These are phyloP conservation scores for Perca fluviatilis DNA, from an alignment of 2,113 vertebrate species.

Conservation along the genomic window DNA sequence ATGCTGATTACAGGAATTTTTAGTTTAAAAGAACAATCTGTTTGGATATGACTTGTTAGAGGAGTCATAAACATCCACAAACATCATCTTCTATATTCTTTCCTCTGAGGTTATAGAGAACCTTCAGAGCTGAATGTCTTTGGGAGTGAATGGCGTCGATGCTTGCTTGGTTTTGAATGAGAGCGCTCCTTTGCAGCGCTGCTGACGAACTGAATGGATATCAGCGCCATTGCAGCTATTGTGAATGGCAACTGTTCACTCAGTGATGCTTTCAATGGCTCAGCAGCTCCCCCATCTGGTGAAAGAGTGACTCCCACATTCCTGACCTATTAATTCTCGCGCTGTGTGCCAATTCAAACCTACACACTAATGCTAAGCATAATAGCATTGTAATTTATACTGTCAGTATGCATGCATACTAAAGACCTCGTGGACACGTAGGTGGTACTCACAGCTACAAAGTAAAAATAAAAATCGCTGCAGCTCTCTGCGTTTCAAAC, in stretches of 20 bases:
- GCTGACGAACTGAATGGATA: conserved; percentile 62
- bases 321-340: neutral
- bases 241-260: conserved; percentile 51
- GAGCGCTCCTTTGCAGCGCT: neutral
- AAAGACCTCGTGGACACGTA: neutral
- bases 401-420: neutral
- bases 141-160: neutral
- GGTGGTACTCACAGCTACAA: too few species aligned
- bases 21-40: conserved; percentile 1
- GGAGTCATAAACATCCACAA: neutral
- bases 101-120: neutral
- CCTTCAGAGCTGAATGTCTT: neutral
- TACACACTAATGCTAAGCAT: neutral
- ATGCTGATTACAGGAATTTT: neutral
- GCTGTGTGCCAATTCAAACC: neutral
- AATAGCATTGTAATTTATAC: too few species aligned
- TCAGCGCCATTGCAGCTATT: conserved; percentile 22
- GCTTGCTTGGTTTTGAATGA: conserved; percentile 50
- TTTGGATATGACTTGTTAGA: neutral
- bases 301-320: neutral
- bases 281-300: conserved; percentile 40
- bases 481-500: too few species aligned
- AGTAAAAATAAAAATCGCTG: too few species aligned
- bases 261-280: neutral
- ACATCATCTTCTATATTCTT: neutral